A percentile compares a stretch with the other conserved stretches of the same genome.
Evolutionary conservation across 2,888 invertebrate species (phyloP).

Genomic region (Quadriops clusia): DNA sequence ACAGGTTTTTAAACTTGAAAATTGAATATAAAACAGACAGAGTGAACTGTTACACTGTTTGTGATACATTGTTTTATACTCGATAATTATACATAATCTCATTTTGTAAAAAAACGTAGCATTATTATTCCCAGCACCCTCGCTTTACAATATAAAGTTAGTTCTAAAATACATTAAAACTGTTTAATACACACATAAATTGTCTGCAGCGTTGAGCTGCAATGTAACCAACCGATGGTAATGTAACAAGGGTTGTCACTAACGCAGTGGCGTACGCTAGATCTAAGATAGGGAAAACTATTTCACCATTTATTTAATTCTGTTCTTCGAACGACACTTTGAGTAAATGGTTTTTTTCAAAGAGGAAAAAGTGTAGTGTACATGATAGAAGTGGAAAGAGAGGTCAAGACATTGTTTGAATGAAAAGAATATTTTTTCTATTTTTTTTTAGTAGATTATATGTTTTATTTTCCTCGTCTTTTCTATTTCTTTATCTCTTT

Average conservation of each 20-base stretch:
- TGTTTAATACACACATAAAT: slow-evolving; percentile 33
- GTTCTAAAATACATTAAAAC: slow-evolving; percentile 33
- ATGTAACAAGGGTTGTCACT: slow-evolving; percentile 10
- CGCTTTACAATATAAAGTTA: slow-evolving; percentile 32
- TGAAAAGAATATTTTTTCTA: no score
- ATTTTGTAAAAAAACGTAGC: slow-evolving; percentile 23
- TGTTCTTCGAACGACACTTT: no score
- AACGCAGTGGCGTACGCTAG: slow-evolving; percentile 6
- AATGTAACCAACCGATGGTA: slow-evolving; percentile 5
- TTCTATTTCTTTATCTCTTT: no score
- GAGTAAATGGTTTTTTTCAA: no score
- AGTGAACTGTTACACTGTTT: slow-evolving; percentile 8
- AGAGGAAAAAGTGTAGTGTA: no score
- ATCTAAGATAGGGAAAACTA: slow-evolving; percentile 8
- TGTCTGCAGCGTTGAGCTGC: slow-evolving; percentile 26
- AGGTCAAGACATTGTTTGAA: no score
- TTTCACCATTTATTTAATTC: no score
- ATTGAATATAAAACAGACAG: slow-evolving; percentile 3
- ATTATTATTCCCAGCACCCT: slow-evolving; percentile 31
- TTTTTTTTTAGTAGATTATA: no score
- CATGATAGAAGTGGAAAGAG: no score
- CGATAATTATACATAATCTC: slow-evolving; percentile 26
- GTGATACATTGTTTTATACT: slow-evolving; percentile 26
- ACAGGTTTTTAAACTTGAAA: no score
- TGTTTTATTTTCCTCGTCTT: no score